These are phyloP conservation scores for Apis florea DNA, from an alignment of 1,140 invertebrate species.

Conservation along the genomic window DNA sequence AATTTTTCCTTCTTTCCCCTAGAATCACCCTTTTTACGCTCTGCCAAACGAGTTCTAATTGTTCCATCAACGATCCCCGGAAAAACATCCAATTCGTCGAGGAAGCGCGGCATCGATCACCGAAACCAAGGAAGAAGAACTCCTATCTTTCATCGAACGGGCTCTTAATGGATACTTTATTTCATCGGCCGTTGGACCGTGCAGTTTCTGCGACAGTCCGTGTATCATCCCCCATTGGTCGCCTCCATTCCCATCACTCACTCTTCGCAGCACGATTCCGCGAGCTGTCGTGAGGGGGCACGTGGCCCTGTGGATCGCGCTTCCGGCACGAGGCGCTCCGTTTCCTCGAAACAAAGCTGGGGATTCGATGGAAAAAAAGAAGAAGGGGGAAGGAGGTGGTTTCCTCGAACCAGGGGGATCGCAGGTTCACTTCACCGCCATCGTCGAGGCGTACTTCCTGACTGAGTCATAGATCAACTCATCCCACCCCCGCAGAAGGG, in stretches of 20 bases:
- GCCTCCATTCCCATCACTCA: constrained; percentile 13
- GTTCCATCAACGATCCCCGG: neutral
- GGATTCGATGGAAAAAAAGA: neutral
- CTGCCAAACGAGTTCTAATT: neutral
- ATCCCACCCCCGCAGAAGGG: constrained; percentile 58
- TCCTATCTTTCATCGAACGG: constrained; percentile 21
- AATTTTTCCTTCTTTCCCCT: no score
- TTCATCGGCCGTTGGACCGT: constrained; percentile 33
- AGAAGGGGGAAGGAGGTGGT: constrained; percentile 41
- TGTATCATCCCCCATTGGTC: constrained; percentile 57
- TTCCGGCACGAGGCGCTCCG: constrained; percentile 43
- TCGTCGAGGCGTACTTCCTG: constrained; percentile 68
- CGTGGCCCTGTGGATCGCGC: constrained; percentile 56
- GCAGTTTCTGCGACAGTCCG: constrained; percentile 54
- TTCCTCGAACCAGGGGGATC: constrained; percentile 52
- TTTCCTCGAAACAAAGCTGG: constrained; percentile 45
- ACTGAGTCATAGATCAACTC: constrained; percentile 73
- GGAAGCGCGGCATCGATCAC: neutral
- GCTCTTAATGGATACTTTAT: constrained; percentile 58
- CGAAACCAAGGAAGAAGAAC: neutral
- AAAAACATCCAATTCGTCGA: neutral
- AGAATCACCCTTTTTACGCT: neutral
- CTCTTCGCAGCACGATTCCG: constrained; percentile 30
- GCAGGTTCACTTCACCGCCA: constrained; percentile 60
- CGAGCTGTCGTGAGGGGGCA: constrained; percentile 27